Evolutionary conservation across 1,140 invertebrate genomes (phyloP).

Genomic region (Centruroides sculpturatus): DNA sequence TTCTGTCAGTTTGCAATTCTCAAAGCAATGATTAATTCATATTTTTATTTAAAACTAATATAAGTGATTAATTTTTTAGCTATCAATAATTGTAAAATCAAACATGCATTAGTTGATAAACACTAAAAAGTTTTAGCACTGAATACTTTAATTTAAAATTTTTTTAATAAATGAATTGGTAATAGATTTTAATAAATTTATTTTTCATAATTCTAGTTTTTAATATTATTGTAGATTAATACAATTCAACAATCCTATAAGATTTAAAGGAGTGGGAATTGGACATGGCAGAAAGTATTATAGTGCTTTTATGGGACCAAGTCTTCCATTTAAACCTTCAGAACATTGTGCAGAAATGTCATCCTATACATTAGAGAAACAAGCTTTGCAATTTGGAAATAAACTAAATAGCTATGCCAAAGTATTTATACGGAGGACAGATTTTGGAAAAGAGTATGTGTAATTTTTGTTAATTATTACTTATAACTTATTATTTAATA

Average conservation of each 20-base stretch:
- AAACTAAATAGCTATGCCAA: constrained; percentile 48
- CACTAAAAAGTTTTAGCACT: too few species aligned
- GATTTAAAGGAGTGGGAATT: constrained; percentile 52
- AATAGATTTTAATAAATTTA: too few species aligned
- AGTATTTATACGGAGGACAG: constrained; percentile 27
- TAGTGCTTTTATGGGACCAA: constrained; percentile 3
- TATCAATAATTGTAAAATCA: too few species aligned
- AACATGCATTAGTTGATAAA: too few species aligned
- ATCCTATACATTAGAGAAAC: constrained; percentile 57
- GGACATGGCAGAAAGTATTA: constrained; percentile 39
- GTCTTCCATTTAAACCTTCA: constrained; percentile 4
- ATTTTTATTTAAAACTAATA: too few species aligned
- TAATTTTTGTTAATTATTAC: too few species aligned
- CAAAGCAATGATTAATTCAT: too few species aligned
- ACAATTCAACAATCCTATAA: constrained; percentile 44
- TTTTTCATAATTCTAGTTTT: neutral
- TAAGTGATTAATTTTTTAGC: too few species aligned
- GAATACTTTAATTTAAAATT: too few species aligned
- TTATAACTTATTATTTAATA: too few species aligned
- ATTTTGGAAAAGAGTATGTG: constrained; percentile 11
- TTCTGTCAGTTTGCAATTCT: too few species aligned
- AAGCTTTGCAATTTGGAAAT: constrained; percentile 75
- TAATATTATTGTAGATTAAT: constrained; percentile 33
- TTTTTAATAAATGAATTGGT: too few species aligned
- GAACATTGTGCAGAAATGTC: constrained; percentile 37